These are phyloP conservation scores for Rhynchotus rufescens DNA, from an alignment of 2,797 vertebrate species.

Conservation along the genomic window DNA sequence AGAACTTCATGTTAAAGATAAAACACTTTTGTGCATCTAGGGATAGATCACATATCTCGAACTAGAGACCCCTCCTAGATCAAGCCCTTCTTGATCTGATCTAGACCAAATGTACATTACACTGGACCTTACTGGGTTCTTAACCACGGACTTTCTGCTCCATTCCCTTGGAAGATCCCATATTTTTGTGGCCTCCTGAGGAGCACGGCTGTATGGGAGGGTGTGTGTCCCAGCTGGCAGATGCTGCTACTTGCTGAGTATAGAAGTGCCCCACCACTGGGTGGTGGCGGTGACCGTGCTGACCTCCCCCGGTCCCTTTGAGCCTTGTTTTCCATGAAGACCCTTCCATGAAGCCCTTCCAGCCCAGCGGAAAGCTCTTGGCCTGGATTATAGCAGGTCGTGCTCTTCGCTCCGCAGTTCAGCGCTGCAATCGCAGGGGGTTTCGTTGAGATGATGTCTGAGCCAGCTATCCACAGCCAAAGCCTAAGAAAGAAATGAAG, in stretches of 20 bases:
- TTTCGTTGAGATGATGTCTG: background rate
- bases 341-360: no score
- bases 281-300: background rate
- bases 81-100: background rate
- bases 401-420: rapidly evolving
- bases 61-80: background rate
- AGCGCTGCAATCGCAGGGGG: rapidly evolving
- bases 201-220: background rate
- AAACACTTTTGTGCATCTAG: background rate
- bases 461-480: background rate
- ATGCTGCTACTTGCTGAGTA: background rate
- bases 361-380: rapidly evolving
- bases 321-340: background rate
- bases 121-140: background rate
- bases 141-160: background rate
- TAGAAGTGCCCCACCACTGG: background rate
- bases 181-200: background rate
- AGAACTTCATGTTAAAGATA: rapidly evolving
- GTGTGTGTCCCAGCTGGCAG: rapidly evolving
- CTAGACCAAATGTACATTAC: background rate
- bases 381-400: background rate
- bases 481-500: background rate
- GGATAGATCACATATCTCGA: background rate
- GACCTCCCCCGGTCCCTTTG: background rate
- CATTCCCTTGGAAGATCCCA: background rate